Percentiles rank a stretch among this genome's conserved stretches.
phyloP scores from a whole-genome alignment of 30 jellyfish, hydroid and myxozoan species.

The Chironex yamaguchii region DNA sequence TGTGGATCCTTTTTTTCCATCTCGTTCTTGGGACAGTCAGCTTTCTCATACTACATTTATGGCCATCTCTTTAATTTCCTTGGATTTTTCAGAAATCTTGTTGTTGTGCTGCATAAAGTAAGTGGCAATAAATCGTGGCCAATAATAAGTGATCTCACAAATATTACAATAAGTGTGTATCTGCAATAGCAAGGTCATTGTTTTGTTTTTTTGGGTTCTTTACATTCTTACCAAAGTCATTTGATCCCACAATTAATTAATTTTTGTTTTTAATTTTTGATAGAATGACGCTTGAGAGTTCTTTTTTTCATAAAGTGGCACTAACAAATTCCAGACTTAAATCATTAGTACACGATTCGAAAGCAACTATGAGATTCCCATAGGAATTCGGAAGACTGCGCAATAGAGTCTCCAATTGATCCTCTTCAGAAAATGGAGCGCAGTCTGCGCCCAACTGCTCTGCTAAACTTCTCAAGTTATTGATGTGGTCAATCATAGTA shows the following conservation, averaged over 20 bases:
- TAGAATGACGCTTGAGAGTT: neutral
- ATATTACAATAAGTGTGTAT: no score
- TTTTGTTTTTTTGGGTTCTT: no score
- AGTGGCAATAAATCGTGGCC: no score
- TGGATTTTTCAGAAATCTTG: no score
- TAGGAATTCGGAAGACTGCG: slow-evolving; percentile 11
- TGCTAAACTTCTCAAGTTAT: neutral
- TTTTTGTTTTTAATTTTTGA: neutral
- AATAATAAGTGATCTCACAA: no score
- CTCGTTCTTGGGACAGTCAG: no score
- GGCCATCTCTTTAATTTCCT: no score
- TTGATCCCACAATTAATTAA: neutral
- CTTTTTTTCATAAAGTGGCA: neutral
- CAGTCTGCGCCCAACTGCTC: slow-evolving; percentile 1
- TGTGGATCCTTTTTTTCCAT: no score
- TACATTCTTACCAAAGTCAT: neutral
- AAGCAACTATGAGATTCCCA: neutral
- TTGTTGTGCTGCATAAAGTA: no score
- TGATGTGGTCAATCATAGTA: slow-evolving; percentile 15
- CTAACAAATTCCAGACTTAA: slow-evolving; percentile 7
- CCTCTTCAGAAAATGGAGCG: neutral
- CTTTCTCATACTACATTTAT: no score
- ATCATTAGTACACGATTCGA: neutral
- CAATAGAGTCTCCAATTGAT: neutral
- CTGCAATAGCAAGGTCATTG: no score